Base-by-base conservation (phyloP, 2,888 invertebrate genomes). In the Drosophila longiperda region DNA sequence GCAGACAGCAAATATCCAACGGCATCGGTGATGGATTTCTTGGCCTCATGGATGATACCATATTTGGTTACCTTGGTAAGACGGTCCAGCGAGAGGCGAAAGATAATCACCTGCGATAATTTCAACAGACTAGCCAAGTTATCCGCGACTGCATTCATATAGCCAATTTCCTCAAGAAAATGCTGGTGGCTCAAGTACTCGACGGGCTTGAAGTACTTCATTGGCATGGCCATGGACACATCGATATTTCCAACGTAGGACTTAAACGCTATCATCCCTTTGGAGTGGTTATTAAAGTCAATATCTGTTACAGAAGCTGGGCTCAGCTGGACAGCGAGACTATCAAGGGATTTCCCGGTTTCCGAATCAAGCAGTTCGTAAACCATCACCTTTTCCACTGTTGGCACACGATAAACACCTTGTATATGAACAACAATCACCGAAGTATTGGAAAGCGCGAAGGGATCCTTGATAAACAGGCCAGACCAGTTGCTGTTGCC, bases 351-450 rank as follows among this genome's bases (percentile, higher is more conserved):
- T 5, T 87, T 79, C 7, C 77, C 70, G 3, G 82, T 79, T 1
- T 78, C 69, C 40, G 79, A 75, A 5, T 91, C 87, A 4, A 50
- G 17, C 20, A 92, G 33, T 12, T 71, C 29, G 50, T 80, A 92
- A 0, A 79, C 75, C 48, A 83, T 90, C 1, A 69, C 67, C 32
- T 66, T 69, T 3, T 36, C 3, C 55, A 65, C 59, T 0, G 88
- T 50, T 20, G 75, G 55, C 1, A 90, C 68, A 90, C 93, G 90
- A 92, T 93, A 83, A 3, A 96, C 93, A 32, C 97, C 97, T 92
- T 96, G 96, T 45, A 97, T 94, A 53, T 95, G 94, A 7, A 97
- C 93, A 36, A 95, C 94, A 8, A 97, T 95, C 6, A 95, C 94
- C 23, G 95, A 95, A 0, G 38, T 65, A 90, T 96, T 95, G 11